These are phyloP conservation scores for Buphagus erythrorhynchus DNA, from an alignment of 2,797 vertebrate genomes.

Conservation along the genomic window DNA sequence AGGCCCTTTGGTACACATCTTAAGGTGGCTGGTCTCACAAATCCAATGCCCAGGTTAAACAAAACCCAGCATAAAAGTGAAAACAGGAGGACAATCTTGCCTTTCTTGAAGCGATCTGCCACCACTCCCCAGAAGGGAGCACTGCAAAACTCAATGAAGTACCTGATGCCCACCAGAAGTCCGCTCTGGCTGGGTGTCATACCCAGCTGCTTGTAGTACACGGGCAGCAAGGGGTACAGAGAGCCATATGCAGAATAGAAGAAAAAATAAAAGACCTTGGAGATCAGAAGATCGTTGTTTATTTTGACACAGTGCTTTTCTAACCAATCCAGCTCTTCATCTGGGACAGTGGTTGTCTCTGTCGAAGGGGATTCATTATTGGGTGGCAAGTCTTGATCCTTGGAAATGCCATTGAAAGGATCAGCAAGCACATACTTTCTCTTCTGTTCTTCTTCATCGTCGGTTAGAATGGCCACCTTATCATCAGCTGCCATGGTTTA, in stretches of 20 bases:
- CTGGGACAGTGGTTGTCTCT: constrained; percentile 55
- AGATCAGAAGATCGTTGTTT: constrained; percentile 91
- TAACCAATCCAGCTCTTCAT: constrained; percentile 85
- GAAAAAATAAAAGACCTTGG: constrained; percentile 98
- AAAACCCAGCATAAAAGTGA: constrained; percentile 95
- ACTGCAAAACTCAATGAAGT: constrained; percentile 99
- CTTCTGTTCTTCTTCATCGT: constrained; percentile 96
- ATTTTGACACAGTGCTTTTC: constrained; percentile 88
- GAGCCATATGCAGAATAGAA: constrained; percentile 98
- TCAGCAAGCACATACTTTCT: constrained; percentile 89
- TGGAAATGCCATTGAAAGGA: constrained; percentile 84
- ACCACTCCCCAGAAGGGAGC: constrained; percentile 98
- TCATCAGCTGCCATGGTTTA: constrained; percentile 90
- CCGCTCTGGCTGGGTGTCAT: constrained; percentile 93
- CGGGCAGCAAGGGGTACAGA: constrained; percentile 90
- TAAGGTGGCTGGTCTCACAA: constrained; percentile 90
- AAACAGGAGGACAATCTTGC: constrained; percentile 92
- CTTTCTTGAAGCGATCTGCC: constrained; percentile 93
- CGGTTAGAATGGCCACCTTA: constrained; percentile 93
- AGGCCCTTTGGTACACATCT: constrained; percentile 80
- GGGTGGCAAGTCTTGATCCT: constrained; percentile 71
- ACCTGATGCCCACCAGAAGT: constrained; percentile 93
- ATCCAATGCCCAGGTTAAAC: constrained; percentile 94
- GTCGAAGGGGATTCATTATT: constrained; percentile 51
- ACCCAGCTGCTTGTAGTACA: constrained; percentile 97